Percentiles rank a stretch among this genome's conserved stretches.
Evolutionary conservation across 2,113 vertebrate species (phyloP).

Genomic region (Limnothrissa miodon): DNA sequence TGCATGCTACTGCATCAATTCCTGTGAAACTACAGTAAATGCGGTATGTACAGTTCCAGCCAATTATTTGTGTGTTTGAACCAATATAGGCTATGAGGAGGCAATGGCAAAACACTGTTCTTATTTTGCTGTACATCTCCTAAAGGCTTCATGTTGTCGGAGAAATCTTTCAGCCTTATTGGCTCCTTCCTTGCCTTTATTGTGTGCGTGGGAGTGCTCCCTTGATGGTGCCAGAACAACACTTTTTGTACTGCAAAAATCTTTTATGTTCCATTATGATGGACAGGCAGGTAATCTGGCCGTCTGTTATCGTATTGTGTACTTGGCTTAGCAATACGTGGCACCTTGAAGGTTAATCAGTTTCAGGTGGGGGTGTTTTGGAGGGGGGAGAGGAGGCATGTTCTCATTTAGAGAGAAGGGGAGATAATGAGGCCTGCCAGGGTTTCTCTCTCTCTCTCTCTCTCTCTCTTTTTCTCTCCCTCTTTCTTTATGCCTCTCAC

Average conservation of each 20-base stretch:
- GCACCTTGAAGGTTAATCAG: conserved; percentile 10
- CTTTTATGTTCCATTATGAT: not conserved
- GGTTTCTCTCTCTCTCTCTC: not conserved
- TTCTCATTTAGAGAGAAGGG: not conserved
- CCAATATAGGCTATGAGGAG: not conserved
- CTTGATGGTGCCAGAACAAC: not conserved
- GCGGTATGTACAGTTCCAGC: too few relatives aligned
- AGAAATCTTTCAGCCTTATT: not conserved
- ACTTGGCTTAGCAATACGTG: not conserved
- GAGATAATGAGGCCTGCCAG: not conserved
- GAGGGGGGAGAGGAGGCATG: not conserved
- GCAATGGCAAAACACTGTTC: not conserved
- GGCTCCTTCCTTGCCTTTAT: not conserved
- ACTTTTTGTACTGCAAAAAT: not conserved
- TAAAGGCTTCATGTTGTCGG: not conserved
- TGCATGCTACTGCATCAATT: too few relatives aligned
- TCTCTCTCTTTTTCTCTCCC: not conserved
- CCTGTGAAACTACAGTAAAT: too few relatives aligned
- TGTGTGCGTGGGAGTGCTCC: not conserved
- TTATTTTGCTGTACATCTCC: not conserved
- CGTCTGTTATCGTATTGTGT: not conserved
- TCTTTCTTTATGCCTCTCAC: not conserved
- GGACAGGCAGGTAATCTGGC: not conserved
- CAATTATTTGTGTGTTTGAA: too few relatives aligned
- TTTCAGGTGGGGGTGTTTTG: not conserved